A percentile compares a stretch with the other conserved stretches of the same genome.
Conservation (phyloP, 2,888 invertebrate species). For the Hermodice carunculata region DNA sequence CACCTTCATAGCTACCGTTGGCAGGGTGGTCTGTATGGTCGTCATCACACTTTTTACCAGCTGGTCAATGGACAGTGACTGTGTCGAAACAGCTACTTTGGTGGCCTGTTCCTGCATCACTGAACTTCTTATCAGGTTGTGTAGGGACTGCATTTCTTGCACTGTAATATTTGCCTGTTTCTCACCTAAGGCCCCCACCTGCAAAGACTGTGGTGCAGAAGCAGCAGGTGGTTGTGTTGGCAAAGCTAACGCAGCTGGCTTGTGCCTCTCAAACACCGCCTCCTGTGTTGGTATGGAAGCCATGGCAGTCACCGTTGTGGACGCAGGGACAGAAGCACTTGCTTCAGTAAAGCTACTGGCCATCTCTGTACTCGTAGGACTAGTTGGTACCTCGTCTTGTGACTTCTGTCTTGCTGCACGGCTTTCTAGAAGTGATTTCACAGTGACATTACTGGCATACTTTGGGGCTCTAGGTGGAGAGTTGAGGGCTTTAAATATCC, state of each 20-base stretch:
- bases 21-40: conserved; percentile 54
- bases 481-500: conserved; percentile 2
- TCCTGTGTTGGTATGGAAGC: too few relatives aligned
- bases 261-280: too few relatives aligned
- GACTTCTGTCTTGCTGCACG: conserved; percentile 40
- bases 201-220: neutral
- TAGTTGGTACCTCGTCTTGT: conserved; percentile 21
- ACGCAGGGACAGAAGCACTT: neutral
- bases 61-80: conserved; percentile 40
- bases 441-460: conserved; percentile 63
- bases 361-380: too few relatives aligned
- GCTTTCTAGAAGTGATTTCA: conserved; percentile 60
- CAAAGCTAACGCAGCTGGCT: too few relatives aligned
- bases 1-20: conserved; percentile 61
- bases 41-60: conserved; percentile 55
- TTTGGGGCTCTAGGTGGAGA: conserved; percentile 33
- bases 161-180: neutral
- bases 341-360: neutral
- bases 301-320: neutral
- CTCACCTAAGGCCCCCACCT: neutral
- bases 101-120: neutral
- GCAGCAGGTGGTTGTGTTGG: neutral
- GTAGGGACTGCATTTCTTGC: neutral
- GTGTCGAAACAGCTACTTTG: neutral
- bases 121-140: conserved; percentile 1